phyloP scores from a whole-genome alignment of 2,797 vertebrate species.

The Coregonus ussuriensis region DNA sequence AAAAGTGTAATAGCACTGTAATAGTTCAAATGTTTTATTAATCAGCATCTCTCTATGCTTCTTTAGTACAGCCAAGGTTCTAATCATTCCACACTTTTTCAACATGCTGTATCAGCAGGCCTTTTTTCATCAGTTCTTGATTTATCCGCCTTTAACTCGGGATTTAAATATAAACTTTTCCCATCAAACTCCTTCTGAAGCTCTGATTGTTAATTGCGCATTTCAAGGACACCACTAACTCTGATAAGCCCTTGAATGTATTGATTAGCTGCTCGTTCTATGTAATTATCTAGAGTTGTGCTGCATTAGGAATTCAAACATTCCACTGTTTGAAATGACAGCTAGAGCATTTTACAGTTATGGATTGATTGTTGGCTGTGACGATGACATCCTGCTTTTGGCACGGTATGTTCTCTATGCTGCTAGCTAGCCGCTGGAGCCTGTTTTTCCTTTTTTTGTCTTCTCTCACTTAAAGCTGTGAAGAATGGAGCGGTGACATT shows the following conservation, averaged over 20 bases:
- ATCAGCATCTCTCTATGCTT: neutral
- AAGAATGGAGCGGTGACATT: constrained; percentile 56
- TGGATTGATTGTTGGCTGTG: constrained; percentile 53
- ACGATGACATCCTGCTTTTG: constrained; percentile 47
- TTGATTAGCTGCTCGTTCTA: constrained; percentile 62
- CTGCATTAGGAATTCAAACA: constrained; percentile 57
- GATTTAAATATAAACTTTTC: constrained; percentile 56
- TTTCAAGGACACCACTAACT: constrained; percentile 61
- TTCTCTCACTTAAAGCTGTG: constrained; percentile 41
- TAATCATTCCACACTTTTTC: neutral
- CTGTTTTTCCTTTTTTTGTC: neutral
- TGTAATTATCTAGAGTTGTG: constrained; percentile 49
- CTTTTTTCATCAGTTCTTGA: constrained; percentile 27
- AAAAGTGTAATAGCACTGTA: neutral
- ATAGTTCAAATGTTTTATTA: neutral
- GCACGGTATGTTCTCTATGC: constrained; percentile 29
- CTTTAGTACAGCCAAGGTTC: too few species aligned
- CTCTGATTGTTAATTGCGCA: constrained; percentile 56
- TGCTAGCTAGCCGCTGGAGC: constrained; percentile 13
- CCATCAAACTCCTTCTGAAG: constrained; percentile 45
- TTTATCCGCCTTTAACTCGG: constrained; percentile 39
- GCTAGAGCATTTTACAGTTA: constrained; percentile 57
- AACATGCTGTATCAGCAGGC: constrained; percentile 56
- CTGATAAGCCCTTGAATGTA: constrained; percentile 62
- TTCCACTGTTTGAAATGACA: constrained; percentile 60